Conservation (phyloP, 2,113 vertebrate species). For the Telmatochromis sp. region DNA sequence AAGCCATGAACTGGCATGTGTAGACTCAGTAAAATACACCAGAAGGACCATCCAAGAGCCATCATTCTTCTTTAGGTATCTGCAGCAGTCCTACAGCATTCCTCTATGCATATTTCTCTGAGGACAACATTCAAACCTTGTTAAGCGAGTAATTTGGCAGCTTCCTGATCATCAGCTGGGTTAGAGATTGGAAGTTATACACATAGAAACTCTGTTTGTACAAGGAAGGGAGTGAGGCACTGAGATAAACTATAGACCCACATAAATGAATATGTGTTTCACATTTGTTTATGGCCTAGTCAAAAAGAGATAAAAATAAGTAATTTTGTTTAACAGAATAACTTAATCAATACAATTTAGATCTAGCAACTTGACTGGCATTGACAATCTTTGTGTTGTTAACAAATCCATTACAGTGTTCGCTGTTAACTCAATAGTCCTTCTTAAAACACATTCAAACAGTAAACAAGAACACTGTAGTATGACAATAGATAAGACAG, state of each 20-base stretch:
- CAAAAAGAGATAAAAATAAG: background rate
- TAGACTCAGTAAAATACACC: constrained; percentile 3
- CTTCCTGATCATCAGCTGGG: background rate
- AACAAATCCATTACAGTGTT: background rate
- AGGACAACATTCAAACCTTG: background rate
- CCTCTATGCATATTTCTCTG: background rate
- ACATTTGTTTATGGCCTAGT: background rate
- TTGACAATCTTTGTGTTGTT: background rate
- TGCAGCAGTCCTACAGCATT: background rate
- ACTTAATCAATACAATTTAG: background rate
- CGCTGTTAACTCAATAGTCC: background rate
- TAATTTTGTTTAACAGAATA: background rate
- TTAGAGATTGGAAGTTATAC: background rate
- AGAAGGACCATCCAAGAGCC: background rate
- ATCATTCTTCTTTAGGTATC: constrained; percentile 20
- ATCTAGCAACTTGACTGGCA: background rate
- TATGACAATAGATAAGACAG: background rate
- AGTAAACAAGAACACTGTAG: background rate
- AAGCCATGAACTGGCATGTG: background rate
- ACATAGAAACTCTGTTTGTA: background rate
- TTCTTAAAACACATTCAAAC: background rate
- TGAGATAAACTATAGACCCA: background rate
- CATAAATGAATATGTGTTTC: background rate
- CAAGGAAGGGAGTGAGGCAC: background rate
- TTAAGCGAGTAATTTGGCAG: background rate